Evolutionary conservation across 2,113 vertebrate genomes (phyloP).

Genomic region (Choloepus hoffmanni): DNA sequence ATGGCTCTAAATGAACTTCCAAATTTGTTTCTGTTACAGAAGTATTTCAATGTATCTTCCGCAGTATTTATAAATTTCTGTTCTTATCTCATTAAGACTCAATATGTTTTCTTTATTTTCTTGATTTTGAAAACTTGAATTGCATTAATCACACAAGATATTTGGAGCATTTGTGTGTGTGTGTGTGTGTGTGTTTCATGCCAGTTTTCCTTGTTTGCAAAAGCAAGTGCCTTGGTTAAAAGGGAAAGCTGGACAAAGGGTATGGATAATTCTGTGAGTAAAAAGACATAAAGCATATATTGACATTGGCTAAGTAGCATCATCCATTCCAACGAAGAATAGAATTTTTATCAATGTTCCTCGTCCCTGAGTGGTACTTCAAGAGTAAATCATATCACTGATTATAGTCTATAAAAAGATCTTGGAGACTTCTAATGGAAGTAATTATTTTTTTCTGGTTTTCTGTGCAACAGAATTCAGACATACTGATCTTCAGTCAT

Average conservation of each 20-base stretch:
- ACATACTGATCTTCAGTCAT: constrained; percentile 79
- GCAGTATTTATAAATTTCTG: background rate
- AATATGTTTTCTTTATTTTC: background rate
- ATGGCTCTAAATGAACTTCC: background rate
- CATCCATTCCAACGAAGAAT: constrained; percentile 59
- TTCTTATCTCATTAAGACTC: background rate
- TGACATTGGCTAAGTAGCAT: background rate
- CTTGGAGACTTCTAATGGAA: constrained; percentile 76
- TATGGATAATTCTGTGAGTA: background rate
- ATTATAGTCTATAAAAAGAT: constrained; percentile 81
- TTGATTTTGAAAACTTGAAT: background rate
- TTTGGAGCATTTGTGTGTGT: background rate
- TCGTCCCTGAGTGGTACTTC: constrained; percentile 65
- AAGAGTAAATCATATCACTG: constrained; percentile 77
- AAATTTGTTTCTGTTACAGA: background rate
- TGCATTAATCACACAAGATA: background rate
- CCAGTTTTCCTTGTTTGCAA: background rate
- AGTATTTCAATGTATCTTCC: background rate
- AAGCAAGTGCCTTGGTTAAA: background rate
- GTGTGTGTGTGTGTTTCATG: background rate
- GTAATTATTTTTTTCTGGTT: constrained; percentile 78
- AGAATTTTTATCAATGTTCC: constrained; percentile 74
- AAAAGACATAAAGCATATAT: background rate
- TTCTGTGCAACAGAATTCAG: constrained; percentile 79
- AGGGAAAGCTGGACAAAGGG: background rate